Base-by-base conservation (phyloP, 2,888 invertebrate species). In the Chrysolina haemoptera region DNA sequence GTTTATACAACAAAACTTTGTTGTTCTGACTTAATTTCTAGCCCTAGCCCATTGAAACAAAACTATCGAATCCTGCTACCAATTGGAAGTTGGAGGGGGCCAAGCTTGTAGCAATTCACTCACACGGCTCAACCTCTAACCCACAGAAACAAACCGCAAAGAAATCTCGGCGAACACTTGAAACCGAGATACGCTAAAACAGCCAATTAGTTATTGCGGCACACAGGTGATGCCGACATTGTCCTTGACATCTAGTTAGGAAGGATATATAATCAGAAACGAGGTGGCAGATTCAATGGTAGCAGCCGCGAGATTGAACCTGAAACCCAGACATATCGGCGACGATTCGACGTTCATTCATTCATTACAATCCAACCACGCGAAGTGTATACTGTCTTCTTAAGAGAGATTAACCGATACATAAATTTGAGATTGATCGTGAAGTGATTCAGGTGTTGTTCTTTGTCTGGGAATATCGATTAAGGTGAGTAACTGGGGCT, bases 191-290 rank as follows among this genome's bases (percentile, higher is more conserved):
- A n/a, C 59, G 59, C 14, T 35, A 22, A 59, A 59, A 22, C 59
- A 14, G 4, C 35, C 59, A 59, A 59, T 59, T 59, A 59, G 59
- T 59, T 59, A 35, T 59, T 59, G 59, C 59, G 35, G 59, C 35
- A 59, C n/a, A 59, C 35, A 59, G 35, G 27, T 59, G 35, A 62
- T 18, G 69, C 62, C 59, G 65, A 48, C 27, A 55, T 64, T 70
- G 75, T 53, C 78, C 78, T 78, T 78, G 78, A 75, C 76, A 75
- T 74, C 77, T 71, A 73, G 73, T 73, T 79, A 77, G 53, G 78
- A 79, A 77, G 81, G 81, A 83, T 82, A 83, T 83, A 83, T 82
- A 83, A 79, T 82, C 81, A 77, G 82, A 82, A 79, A 69, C 76
- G 75, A 76, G 78, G 79, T 73, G 73, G 76, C 75, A 65, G 72